A percentile compares a stretch with the other conserved stretches of the same genome.
Evolutionary conservation across 2,113 vertebrate genomes (phyloP).

Genomic region (Scytalopus superciliaris): DNA sequence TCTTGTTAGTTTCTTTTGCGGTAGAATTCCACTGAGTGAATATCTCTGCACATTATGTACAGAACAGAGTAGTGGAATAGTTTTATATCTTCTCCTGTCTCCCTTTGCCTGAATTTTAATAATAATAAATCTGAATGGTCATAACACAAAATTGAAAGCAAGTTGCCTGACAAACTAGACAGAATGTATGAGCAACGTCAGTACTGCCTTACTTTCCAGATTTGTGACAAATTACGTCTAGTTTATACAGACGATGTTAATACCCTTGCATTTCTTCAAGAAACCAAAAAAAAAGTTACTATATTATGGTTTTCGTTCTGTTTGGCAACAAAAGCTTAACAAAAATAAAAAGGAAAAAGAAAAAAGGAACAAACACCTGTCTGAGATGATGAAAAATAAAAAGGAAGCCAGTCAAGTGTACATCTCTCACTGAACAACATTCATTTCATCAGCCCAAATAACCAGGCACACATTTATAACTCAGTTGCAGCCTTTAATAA

Average conservation of each 20-base stretch:
- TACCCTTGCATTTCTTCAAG: background rate
- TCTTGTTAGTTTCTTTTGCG: conserved; percentile 29
- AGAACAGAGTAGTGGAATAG: background rate
- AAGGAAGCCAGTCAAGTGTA: background rate
- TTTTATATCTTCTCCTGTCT: background rate
- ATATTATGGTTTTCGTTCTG: background rate
- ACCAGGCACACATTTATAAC: background rate
- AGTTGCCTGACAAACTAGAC: background rate
- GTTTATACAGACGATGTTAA: background rate
- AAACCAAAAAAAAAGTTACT: background rate
- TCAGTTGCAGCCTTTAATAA: background rate
- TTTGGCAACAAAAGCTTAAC: background rate
- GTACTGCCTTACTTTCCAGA: background rate
- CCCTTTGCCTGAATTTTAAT: background rate
- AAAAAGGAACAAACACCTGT: background rate
- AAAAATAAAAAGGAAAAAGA: too few species aligned
- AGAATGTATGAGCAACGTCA: background rate
- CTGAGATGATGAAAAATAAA: background rate
- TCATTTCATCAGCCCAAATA: background rate
- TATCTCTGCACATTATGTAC: background rate
- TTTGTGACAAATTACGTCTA: background rate
- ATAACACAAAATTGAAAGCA: background rate
- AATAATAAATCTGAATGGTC: background rate
- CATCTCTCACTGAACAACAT: background rate
- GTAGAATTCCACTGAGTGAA: background rate